Conservation (phyloP, 2,113 vertebrate genomes). For the Mirza zaza region DNA sequence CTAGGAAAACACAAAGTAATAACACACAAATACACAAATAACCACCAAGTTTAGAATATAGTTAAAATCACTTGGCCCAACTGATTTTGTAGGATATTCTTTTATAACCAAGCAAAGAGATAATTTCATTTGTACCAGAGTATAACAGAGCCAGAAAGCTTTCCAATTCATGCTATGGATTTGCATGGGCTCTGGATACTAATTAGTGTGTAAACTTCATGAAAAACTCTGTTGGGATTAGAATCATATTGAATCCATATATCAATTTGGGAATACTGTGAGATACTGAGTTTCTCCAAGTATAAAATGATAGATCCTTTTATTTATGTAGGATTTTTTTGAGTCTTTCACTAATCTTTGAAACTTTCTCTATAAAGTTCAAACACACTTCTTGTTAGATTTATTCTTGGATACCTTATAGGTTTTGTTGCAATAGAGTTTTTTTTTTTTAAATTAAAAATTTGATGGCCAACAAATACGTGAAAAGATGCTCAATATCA, state of each 20-base stretch:
- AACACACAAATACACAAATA: not conserved
- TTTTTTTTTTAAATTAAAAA: not conserved
- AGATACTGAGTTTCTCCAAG: not conserved
- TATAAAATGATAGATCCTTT: not conserved
- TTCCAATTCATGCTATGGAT: not conserved
- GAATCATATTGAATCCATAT: not conserved
- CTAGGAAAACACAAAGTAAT: constrained; percentile 8
- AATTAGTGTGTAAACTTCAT: not conserved
- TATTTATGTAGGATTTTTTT: not conserved
- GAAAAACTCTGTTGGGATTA: not conserved
- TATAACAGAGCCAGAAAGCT: not conserved
- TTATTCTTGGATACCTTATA: not conserved
- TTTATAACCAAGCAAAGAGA: constrained; percentile 3
- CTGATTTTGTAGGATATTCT: not conserved
- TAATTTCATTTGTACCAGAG: not conserved
- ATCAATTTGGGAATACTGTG: not conserved
- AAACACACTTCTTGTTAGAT: not conserved
- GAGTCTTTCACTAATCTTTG: not conserved
- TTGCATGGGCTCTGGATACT: not conserved
- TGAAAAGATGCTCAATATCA: not conserved
- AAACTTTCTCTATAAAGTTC: not conserved
- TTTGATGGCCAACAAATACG: not conserved
- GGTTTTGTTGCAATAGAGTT: not conserved
- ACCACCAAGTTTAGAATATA: not conserved
- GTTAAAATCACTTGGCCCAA: not conserved